Percentiles rank a stretch among this genome's conserved stretches.
Evolutionary conservation across 2,888 invertebrate species (phyloP).

Genomic region (Tuberolachnus salignus): DNA sequence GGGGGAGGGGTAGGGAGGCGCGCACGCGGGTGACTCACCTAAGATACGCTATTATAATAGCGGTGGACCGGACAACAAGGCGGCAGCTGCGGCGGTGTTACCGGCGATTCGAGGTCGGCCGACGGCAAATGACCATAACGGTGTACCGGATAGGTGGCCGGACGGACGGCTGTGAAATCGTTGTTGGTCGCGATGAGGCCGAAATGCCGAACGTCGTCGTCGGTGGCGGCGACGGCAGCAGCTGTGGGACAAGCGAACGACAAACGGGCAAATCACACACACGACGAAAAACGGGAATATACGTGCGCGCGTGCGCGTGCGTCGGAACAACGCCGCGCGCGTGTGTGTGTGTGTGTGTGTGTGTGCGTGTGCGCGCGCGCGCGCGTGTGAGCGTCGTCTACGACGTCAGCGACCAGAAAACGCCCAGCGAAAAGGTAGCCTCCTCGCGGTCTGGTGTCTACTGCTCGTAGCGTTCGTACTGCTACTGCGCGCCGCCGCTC

Average conservation of each 20-base stretch:
- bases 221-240: not conserved
- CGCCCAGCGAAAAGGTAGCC: constrained; percentile 16
- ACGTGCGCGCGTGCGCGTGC: too few relatives aligned
- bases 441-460: not conserved
- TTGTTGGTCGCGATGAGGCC: not conserved
- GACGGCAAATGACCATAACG: not conserved
- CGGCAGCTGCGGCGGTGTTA: not conserved
- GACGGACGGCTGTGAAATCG: not conserved
- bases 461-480: not conserved
- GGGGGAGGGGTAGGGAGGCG: too few relatives aligned
- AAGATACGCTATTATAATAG: too few relatives aligned
- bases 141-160: not conserved
- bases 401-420: not conserved
- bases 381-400: too few relatives aligned
- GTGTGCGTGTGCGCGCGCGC: too few relatives aligned
- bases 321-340: too few relatives aligned
- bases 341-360: not conserved
- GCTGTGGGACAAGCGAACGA: not conserved
- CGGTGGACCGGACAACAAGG: not conserved
- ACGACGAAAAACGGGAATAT: too few relatives aligned
- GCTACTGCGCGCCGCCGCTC: not conserved
- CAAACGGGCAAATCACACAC: not conserved
- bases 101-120: not conserved
- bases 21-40: too few relatives aligned
- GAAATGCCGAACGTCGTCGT: not conserved